Base-by-base conservation (phyloP, 1,140 invertebrate genomes). In the Cydia splendana region DNA sequence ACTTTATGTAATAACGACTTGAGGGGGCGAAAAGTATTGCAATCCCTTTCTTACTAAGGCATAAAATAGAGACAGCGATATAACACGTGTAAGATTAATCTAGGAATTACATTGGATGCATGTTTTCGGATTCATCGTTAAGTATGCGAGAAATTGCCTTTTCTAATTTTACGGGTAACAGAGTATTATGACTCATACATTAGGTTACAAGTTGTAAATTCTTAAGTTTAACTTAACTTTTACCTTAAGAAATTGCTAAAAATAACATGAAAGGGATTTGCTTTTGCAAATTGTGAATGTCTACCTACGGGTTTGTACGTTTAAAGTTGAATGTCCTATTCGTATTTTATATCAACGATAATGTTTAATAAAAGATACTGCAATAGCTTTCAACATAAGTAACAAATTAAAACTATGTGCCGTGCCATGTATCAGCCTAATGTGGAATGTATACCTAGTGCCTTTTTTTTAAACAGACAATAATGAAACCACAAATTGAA, bases 81-180 rank as follows among this genome's bases (percentile, higher is more conserved):
- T 7, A 28, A 42, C 28, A 30, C 65, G 30, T 38, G 67, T 38
- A 38, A 42, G 7, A 71, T 67, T 30, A 71, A 42, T 48, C 20
- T 74, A 28, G 45, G 48, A 24, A 53, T 87, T 48, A 48, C 87
- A 84, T 87, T 84, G 85, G 86, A 87, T 83, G 81, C 87, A 81
- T 86, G 86, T 87, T 87, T 86, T 83, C 80, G 82, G 85, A 81
- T 87, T 87, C 82, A 85, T 84, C 77, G 86, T 87, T 91, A 90
- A 88, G 87, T 88, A 85, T 86, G 84, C 86, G 87, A 82, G 85
- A 92, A 89, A 92, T 90, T 88, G 87, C 85, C 85, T 88, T 85
- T 83, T 79, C 84, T 86, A 84, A 71, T 71, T 71, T 71, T 71
- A 71, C 30, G 67, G 67, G 67, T 71, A 42, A 71, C 67, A n/a